phyloP scores from a whole-genome alignment of 2,113 vertebrate genomes.

The Gadus chalcogrammus region DNA sequence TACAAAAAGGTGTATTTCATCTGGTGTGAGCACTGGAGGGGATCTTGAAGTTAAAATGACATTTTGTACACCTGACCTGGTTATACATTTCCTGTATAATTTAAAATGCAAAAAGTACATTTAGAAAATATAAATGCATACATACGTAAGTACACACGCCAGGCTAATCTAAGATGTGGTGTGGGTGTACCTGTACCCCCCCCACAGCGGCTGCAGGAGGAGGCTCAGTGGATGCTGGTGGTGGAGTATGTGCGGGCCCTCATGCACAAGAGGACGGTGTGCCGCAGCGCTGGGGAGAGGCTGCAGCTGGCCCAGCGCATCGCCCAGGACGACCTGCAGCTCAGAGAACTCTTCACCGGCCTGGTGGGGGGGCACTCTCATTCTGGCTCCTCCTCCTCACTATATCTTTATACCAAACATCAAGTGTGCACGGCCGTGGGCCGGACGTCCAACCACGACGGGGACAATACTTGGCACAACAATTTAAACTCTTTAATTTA shows the following conservation, averaged over 20 bases:
- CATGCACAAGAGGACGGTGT: slow-evolving; percentile 88
- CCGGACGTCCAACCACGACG: too few relatives aligned
- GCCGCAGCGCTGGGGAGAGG: slow-evolving; percentile 76
- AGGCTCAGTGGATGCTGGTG: slow-evolving; percentile 81
- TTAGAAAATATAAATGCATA: too few relatives aligned
- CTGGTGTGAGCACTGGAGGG: too few relatives aligned
- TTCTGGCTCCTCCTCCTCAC: not conserved
- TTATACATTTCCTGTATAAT: too few relatives aligned
- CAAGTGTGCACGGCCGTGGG: too few relatives aligned
- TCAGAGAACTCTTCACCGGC: slow-evolving; percentile 78
- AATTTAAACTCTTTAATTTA: too few relatives aligned
- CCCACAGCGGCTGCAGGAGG: slow-evolving; percentile 81
- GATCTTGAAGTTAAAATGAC: too few relatives aligned
- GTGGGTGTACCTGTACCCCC: not conserved
- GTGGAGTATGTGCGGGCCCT: slow-evolving; percentile 85
- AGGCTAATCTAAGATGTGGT: not conserved
- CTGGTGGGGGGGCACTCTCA: slow-evolving; percentile 66
- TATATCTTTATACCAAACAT: not conserved
- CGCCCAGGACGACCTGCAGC: slow-evolving; percentile 78
- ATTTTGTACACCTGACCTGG: too few relatives aligned
- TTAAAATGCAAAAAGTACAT: too few relatives aligned
- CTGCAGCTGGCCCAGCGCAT: slow-evolving; percentile 78
- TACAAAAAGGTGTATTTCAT: too few relatives aligned
- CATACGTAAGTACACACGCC: too few relatives aligned
- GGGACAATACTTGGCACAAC: too few relatives aligned